phyloP scores from a whole-genome alignment of 1,140 invertebrate species.

The Apis cerana region DNA sequence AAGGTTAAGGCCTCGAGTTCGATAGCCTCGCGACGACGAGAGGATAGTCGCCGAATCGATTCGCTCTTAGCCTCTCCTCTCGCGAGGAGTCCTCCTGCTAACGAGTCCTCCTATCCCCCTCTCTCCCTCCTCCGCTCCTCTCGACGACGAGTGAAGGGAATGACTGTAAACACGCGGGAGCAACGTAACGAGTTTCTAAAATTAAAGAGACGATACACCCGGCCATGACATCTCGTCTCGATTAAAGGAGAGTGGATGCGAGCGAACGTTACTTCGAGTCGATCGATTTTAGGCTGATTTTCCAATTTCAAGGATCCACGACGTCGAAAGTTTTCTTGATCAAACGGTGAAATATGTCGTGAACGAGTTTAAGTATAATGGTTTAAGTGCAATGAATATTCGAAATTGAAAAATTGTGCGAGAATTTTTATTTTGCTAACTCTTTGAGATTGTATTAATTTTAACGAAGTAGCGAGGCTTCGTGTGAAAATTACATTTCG shows the following conservation, averaged over 20 bases:
- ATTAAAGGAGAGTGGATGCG: background rate
- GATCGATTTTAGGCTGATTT: background rate
- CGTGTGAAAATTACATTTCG: too few species aligned
- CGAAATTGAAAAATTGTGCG: too few species aligned
- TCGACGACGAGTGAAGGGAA: conserved; percentile 54
- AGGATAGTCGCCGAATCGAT: conserved; percentile 8
- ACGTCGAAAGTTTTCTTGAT: background rate
- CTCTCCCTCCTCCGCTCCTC: too few species aligned
- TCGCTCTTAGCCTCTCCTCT: background rate
- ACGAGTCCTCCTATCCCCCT: background rate
- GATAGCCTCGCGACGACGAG: conserved; percentile 43
- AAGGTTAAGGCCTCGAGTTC: conserved; percentile 68
- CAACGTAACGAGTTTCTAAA: conserved; percentile 58
- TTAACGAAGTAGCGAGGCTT: too few species aligned
- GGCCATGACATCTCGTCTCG: background rate
- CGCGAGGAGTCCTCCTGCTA: background rate
- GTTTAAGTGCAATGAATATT: too few species aligned
- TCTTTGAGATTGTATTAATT: too few species aligned
- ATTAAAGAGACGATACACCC: conserved; percentile 45
- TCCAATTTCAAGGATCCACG: background rate
- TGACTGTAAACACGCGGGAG: conserved; percentile 42
- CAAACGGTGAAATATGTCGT: background rate
- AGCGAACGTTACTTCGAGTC: background rate
- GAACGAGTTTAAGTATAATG: too few species aligned
- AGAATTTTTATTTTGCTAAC: too few species aligned